Evolutionary conservation across 35 echinoderm and acorn worm species (phyloP), one percentile per base, ranked within the genome.

Genomic region (Lytechinus pictus): DNA sequence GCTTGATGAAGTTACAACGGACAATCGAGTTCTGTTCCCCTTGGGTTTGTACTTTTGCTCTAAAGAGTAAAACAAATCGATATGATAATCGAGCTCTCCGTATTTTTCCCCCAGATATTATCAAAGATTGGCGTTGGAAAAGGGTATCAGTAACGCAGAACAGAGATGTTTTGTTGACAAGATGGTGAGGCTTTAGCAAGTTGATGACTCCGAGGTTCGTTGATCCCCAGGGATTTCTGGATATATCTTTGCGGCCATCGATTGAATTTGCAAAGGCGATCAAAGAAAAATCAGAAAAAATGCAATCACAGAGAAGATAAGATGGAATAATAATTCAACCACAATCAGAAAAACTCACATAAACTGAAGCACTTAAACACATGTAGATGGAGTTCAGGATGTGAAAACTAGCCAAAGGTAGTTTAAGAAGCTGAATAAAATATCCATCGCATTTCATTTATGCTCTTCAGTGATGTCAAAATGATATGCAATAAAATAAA

Each of bases 191-290:
- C 7, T 79, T 24, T 7, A 24, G 66, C 6, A 79, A 79, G 66
- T 79, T 9, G 8, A 58, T 58, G 6, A 11, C 19, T 24, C 66
- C 21, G 21, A n/a, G 21, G 66, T 14, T 79, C 66, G 3, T 79
- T 24, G 16, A 79, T 79, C 21, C 66, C 21, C 21, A 24, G 4
- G n/a, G 66, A 79, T 24, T 6, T 19, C 66, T 79, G 19, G 66
- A 24, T 24, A 24, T 79, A 79, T 79, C 66, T 79, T 24, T 3
- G 16, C n/a, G 66, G 19, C 66, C 66, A 79, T 79, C 19, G n/a
- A 79, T 14, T 79, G 66, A 79, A 79, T 79, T 79, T 79, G 66
- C 66, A 79, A 79, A 79, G n/a, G 66, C 66, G 21, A 79, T 79
- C 66, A 79, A n/a, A 24, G 66, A 79, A 79, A 79, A 24, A 79